Conservation (phyloP, 1,140 invertebrate genomes). For the Panagrolaimus sp. region DNA sequence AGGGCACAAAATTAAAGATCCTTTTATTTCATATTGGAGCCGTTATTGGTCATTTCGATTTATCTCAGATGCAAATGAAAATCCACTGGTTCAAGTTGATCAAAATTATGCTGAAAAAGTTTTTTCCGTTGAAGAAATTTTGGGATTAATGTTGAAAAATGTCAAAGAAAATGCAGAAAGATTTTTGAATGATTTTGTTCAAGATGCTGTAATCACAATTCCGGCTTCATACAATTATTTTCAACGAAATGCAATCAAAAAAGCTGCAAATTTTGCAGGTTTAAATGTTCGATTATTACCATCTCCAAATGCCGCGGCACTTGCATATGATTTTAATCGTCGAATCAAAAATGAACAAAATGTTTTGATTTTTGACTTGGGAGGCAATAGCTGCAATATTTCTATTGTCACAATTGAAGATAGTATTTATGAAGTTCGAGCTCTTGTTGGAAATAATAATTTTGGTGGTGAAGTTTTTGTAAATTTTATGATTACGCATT, state of each 20-base stretch:
- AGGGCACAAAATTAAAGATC: not conserved
- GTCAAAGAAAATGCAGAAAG: not conserved
- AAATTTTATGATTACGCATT: conserved; percentile 88
- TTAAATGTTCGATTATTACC: not conserved
- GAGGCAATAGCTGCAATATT: conserved; percentile 94
- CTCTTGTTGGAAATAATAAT: conserved; percentile 94
- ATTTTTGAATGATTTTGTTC: not conserved
- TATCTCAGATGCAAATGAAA: not conserved
- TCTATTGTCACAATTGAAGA: conserved; percentile 89
- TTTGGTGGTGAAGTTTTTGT: conserved; percentile 97
- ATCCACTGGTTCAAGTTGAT: not conserved
- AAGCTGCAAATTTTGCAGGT: not conserved
- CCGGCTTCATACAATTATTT: not conserved
- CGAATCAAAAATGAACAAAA: not conserved
- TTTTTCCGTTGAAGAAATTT: not conserved
- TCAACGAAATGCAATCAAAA: not conserved
- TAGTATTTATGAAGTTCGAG: conserved; percentile 84
- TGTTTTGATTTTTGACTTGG: conserved; percentile 76
- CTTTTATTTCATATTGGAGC: not conserved
- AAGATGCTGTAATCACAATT: conserved; percentile 10
- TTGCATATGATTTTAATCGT: conserved; percentile 59
- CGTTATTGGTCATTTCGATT: not conserved
- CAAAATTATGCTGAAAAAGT: conserved; percentile 76
- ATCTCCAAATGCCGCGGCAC: not conserved
- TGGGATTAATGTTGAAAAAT: not conserved